Percentiles rank a stretch among this genome's conserved stretches.
These are phyloP conservation scores for Eustalomyia histrio DNA, from an alignment of 2,888 invertebrate species.

Conservation along the genomic window DNA sequence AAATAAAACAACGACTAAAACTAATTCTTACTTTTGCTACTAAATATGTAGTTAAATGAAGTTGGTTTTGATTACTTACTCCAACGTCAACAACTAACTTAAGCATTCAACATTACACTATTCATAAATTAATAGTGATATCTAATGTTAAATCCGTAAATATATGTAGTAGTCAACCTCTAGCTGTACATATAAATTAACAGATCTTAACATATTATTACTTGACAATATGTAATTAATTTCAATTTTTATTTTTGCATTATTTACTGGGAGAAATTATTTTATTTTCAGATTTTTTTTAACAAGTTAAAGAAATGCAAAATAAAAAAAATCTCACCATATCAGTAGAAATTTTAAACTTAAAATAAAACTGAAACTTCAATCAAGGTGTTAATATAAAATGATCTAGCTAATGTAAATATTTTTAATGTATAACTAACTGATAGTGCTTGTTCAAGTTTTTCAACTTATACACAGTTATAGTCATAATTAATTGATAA, in stretches of 20 bases:
- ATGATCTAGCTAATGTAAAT: background rate
- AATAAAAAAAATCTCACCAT: slow-evolving; percentile 18
- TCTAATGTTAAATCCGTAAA: slow-evolving; percentile 13
- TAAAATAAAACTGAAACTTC: slow-evolving; percentile 2
- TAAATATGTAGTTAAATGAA: background rate
- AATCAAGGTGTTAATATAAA: slow-evolving; percentile 19
- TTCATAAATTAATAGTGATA: slow-evolving; percentile 37
- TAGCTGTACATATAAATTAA: slow-evolving; percentile 33
- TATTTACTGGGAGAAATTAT: slow-evolving; percentile 16
- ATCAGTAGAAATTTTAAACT: slow-evolving; percentile 23
- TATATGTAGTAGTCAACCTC: background rate
- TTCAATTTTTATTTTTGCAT: slow-evolving; percentile 25
- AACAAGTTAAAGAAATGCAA: background rate
- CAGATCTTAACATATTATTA: slow-evolving; percentile 52
- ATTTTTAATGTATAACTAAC: background rate
- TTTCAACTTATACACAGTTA: background rate
- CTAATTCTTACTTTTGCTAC: slow-evolving; percentile 8
- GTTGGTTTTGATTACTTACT: background rate
- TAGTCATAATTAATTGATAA: slow-evolving; percentile 42
- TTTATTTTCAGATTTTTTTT: background rate
- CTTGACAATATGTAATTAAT: slow-evolving; percentile 57
- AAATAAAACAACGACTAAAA: background rate
- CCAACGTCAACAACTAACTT: slow-evolving; percentile 19
- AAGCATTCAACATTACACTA: background rate
- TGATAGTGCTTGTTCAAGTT: background rate